Evolutionary conservation across 2,113 vertebrate species (phyloP), one percentile per base, ranked within the genome.

Genomic region (Carassius auratus): DNA sequence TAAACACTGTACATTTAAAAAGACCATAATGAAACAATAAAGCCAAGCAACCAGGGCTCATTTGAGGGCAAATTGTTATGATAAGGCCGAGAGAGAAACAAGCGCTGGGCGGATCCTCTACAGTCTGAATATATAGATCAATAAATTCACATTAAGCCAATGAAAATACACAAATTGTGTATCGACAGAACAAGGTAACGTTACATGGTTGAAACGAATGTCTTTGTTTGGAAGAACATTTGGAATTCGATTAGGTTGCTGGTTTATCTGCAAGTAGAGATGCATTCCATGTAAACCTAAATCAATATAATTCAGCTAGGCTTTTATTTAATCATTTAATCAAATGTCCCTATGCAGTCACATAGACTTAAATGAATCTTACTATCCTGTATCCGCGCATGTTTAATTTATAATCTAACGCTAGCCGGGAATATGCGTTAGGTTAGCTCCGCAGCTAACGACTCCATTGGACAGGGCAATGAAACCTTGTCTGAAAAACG

Each of bases 61-160:
- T 81, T 3, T 81, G 38, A 26, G 8, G 30, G 75, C 76, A 80
- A 64, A 68, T 84, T 73, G 38, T 85, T 85, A 85, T 71, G 61
- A 81, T 71, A 30, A 84, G 50, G 50, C 26, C 3, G 9, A 26
- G 57, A 61, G 55, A 4, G 55, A 83, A 75, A 75, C 13, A 8
- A 45, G 71, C 76, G 38, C 79, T 87, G 89, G 89, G 89, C 85
- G 87, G 89, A 86, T 88, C 85, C 85, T 79, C 38, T 55, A 36
- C 5, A 42, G 36, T 48, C 48, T 55, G 33, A 59, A 45, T 61
- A 19, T 10, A 45, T 13, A 12, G 0, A 21, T 42, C 76, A 42
- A 19, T 33, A 77, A 2, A 77, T 36, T n/a, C 33, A 42, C 21
- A n/a, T 5, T 61, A 23, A 14, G 6, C 12, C 57, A 79, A 2